Evolutionary conservation across 1,140 invertebrate genomes (phyloP).

Genomic region (Daktulosphaira vitifoliae): DNA sequence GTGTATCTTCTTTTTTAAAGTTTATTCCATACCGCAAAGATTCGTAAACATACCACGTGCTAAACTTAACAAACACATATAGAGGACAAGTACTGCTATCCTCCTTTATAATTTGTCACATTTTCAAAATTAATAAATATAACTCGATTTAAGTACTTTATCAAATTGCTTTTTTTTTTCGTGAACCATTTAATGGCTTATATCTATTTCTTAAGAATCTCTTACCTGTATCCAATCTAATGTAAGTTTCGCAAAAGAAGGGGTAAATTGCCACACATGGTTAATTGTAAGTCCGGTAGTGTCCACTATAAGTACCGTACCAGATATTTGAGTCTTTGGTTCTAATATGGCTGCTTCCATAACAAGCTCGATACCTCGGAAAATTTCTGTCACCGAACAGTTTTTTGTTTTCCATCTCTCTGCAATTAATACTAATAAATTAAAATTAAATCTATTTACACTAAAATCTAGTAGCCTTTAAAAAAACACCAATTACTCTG

Average conservation of each 20-base stretch:
- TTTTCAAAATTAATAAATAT: too few species aligned
- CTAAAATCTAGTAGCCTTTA: neutral
- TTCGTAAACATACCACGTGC: too few species aligned
- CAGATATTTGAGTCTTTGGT: constrained; percentile 52
- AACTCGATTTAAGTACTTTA: too few species aligned
- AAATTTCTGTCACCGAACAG: constrained; percentile 49
- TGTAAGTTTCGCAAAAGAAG: constrained; percentile 54
- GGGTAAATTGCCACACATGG: constrained; percentile 63
- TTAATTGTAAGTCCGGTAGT: constrained; percentile 55
- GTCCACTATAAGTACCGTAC: constrained; percentile 57
- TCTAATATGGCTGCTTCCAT: constrained; percentile 54
- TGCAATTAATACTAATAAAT: constrained; percentile 39
- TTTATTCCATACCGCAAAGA: too few species aligned
- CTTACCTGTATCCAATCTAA: constrained; percentile 58
- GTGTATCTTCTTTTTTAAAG: too few species aligned
- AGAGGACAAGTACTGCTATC: too few species aligned
- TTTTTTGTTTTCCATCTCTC: constrained; percentile 58
- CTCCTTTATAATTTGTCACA: too few species aligned
- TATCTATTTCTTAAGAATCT: too few species aligned
- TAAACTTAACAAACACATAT: too few species aligned
- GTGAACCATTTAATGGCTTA: too few species aligned
- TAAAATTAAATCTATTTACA: neutral
- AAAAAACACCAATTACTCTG: too few species aligned
- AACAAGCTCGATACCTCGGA: constrained; percentile 50
- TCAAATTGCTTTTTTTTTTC: too few species aligned